These are phyloP conservation scores for Dissostichus mawsoni DNA, from an alignment of 2,113 vertebrate species.

Conservation along the genomic window DNA sequence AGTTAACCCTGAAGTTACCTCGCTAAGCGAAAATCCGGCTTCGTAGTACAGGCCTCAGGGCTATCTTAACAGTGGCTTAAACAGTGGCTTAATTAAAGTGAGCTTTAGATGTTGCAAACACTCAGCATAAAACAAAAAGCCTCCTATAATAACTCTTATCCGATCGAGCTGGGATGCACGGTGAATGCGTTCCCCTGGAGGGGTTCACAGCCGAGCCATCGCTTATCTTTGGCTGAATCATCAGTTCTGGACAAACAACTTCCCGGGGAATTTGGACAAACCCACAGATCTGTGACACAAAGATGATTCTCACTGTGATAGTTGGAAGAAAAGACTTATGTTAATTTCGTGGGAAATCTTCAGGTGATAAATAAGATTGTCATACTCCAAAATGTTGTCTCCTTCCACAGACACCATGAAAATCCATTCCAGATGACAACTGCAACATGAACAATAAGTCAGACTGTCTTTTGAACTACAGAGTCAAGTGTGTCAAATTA, in stretches of 20 bases:
- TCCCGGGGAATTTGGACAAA: conserved; percentile 2
- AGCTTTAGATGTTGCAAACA: conserved; percentile 42
- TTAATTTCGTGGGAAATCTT: neutral
- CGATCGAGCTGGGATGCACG: neutral
- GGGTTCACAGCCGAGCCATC: neutral
- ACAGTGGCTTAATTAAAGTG: conserved; percentile 58
- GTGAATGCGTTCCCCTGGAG: neutral
- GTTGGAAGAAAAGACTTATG: neutral
- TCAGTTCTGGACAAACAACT: conserved; percentile 20
- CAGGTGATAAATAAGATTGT: neutral
- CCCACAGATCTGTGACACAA: neutral
- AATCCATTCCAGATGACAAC: neutral
- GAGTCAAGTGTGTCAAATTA: no score
- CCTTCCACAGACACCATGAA: neutral
- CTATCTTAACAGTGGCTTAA: conserved; percentile 40
- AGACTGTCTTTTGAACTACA: neutral
- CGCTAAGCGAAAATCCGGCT: no score
- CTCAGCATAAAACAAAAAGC: conserved; percentile 53
- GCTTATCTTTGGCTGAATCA: conserved; percentile 9
- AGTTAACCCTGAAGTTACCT: no score
- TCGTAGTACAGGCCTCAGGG: no score
- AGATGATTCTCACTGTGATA: neutral
- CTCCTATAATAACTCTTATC: conserved; percentile 31
- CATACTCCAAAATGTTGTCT: neutral
- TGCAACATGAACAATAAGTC: neutral